These are phyloP conservation scores for Ptyas mucosa DNA, from an alignment of 2,113 vertebrate species.

Conservation along the genomic window DNA sequence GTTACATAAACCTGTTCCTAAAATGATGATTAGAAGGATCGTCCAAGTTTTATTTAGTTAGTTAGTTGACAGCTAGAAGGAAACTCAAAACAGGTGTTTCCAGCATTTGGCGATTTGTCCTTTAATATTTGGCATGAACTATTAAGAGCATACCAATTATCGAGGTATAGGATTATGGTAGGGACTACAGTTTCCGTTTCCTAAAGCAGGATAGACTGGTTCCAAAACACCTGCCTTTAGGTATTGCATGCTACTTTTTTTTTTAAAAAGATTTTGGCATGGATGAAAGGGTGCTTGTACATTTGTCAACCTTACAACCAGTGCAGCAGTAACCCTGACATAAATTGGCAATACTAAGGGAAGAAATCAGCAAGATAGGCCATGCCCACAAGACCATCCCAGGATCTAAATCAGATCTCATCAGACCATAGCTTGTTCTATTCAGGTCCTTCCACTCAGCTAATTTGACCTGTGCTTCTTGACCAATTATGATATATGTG, in stretches of 20 bases:
- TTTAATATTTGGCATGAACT: background rate
- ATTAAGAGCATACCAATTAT: background rate
- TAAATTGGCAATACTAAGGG: fast-evolving
- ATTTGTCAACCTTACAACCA: fast-evolving
- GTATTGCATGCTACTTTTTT: background rate
- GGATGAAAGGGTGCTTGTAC: background rate
- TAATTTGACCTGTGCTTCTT: background rate
- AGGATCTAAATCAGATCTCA: background rate
- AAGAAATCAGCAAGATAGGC: background rate
- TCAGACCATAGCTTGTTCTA: background rate
- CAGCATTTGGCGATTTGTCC: background rate
- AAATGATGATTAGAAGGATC: background rate
- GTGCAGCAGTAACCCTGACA: background rate
- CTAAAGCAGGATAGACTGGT: background rate
- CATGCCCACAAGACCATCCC: background rate
- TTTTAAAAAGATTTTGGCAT: fast-evolving
- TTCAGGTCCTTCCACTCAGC: background rate
- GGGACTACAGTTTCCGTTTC: background rate
- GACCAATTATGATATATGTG: background rate
- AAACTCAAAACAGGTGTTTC: background rate
- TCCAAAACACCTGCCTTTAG: background rate
- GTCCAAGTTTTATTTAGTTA: background rate
- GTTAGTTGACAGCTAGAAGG: background rate
- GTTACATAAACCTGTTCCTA: background rate
- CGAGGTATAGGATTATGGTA: background rate